Evolutionary conservation across 2,797 vertebrate species (phyloP).

Genomic region (Danio albolineatus): DNA sequence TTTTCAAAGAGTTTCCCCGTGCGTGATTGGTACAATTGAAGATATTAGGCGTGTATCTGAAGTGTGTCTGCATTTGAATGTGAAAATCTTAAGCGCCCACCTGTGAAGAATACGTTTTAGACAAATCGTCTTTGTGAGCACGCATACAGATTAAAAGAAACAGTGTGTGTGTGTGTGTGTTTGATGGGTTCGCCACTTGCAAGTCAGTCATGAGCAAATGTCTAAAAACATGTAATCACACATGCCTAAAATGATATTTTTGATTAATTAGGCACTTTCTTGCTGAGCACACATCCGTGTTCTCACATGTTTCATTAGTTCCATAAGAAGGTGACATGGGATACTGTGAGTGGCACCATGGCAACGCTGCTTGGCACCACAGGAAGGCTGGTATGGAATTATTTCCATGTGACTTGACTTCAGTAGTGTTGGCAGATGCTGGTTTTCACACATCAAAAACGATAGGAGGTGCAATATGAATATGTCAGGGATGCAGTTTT

Average conservation of each 20-base stretch:
- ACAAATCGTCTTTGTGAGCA: constrained; percentile 42
- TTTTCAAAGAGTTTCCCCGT: constrained; percentile 69
- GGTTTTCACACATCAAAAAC: constrained; percentile 58
- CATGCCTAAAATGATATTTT: constrained; percentile 37
- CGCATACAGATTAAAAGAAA: constrained; percentile 35
- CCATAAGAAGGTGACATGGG: constrained; percentile 48
- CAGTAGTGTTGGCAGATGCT: constrained; percentile 60
- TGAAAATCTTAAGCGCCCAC: constrained; percentile 64
- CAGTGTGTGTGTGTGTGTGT: constrained; percentile 11
- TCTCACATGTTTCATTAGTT: constrained; percentile 45
- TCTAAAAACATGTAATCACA: constrained; percentile 46
- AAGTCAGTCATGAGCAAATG: constrained; percentile 33
- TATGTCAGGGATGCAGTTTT: constrained; percentile 35
- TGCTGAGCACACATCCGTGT: constrained; percentile 44
- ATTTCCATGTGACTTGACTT: constrained; percentile 67
- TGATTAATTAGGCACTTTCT: constrained; percentile 55
- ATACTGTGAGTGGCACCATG: constrained; percentile 58
- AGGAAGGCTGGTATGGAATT: constrained; percentile 51
- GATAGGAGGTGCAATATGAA: constrained; percentile 26
- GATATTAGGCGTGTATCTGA: constrained; percentile 67
- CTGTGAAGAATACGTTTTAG: constrained; percentile 53
- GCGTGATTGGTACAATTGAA: constrained; percentile 70
- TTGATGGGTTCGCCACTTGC: constrained; percentile 20
- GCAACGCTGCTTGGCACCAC: constrained; percentile 53
- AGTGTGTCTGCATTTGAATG: constrained; percentile 62